Conservation (phyloP, 2,797 vertebrate genomes). For the Alca torda region DNA sequence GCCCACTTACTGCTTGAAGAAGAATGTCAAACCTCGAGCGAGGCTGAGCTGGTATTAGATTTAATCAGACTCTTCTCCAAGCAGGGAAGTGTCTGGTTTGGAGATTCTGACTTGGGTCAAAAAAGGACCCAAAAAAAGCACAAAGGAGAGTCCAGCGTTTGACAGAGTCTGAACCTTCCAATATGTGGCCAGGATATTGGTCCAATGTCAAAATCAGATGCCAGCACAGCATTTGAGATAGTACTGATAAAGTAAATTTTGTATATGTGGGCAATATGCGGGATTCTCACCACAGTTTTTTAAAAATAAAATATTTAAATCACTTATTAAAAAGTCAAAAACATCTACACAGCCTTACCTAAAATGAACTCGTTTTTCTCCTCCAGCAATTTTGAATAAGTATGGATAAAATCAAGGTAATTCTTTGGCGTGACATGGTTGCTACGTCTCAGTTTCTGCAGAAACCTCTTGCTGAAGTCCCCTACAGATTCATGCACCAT, state of each 20-base stretch:
- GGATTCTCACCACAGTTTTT: neutral
- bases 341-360: conserved; percentile 71
- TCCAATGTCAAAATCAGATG: neutral
- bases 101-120: neutral
- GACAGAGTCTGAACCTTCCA: neutral
- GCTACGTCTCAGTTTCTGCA: conserved; percentile 88
- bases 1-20: neutral
- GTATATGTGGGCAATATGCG: neutral
- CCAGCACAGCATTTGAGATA: neutral
- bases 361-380: conserved; percentile 89
- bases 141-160: neutral
- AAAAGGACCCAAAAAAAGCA: neutral
- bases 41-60: neutral
- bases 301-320: neutral
- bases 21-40: neutral
- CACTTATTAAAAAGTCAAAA: neutral
- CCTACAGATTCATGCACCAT: conserved; percentile 89
- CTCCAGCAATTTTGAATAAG: conserved; percentile 85
- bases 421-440: conserved; percentile 97
- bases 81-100: neutral
- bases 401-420: conserved; percentile 92
- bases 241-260: neutral
- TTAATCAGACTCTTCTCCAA: neutral
- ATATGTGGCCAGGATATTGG: neutral
- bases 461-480: conserved; percentile 86